These are phyloP conservation scores for Zelostemma sp. DNA, from an alignment of 1,140 invertebrate species.

Conservation along the genomic window DNA sequence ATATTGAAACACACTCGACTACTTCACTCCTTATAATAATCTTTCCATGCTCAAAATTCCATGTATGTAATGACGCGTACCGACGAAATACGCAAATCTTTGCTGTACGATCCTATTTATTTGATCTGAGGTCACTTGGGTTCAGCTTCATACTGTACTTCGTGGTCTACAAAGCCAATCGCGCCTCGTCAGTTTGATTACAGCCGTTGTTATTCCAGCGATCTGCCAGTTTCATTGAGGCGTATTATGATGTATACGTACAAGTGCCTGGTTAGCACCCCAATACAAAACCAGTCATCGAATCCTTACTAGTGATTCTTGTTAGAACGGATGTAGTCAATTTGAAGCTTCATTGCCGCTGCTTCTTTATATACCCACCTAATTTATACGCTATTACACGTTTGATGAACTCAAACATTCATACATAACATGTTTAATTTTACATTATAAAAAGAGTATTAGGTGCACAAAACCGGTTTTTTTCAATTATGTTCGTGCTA, in stretches of 20 bases:
- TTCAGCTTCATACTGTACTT: not conserved
- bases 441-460: no score
- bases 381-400: not conserved
- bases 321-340: not conserved
- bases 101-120: no score
- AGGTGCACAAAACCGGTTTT: no score
- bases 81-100: no score
- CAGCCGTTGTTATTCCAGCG: slow-evolving; percentile 16
- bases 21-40: no score
- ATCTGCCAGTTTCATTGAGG: slow-evolving; percentile 2
- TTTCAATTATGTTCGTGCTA: no score
- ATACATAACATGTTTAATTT: no score
- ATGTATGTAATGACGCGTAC: no score
- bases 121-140: not conserved
- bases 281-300: not conserved
- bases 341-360: not conserved
- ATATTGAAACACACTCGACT: no score
- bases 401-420: no score
- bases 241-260: not conserved
- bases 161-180: slow-evolving; percentile 5
- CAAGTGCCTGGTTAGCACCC: not conserved
- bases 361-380: not conserved
- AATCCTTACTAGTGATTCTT: slow-evolving; percentile 1
- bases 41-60: no score
- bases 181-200: slow-evolving; percentile 21